Evolutionary conservation across 2,113 vertebrate species (phyloP).

Genomic region (Microtus ochrogaster): DNA sequence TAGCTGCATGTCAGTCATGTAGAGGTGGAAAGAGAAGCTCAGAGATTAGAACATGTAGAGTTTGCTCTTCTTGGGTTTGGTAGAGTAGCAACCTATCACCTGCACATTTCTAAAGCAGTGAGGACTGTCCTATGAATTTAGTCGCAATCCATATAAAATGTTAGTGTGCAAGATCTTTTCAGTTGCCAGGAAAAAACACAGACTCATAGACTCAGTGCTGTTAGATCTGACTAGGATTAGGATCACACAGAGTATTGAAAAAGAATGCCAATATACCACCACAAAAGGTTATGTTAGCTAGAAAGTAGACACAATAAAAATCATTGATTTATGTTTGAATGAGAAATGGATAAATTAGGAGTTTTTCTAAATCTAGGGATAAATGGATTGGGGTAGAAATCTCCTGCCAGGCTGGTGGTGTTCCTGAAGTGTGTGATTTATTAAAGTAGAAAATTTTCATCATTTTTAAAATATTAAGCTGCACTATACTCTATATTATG

Average conservation of each 20-base stretch:
- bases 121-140: not conserved
- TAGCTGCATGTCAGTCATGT: conserved; percentile 77
- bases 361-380: not conserved
- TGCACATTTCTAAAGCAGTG: conserved; percentile 49
- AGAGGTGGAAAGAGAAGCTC: conserved; percentile 1
- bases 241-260: not conserved
- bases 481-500: not conserved
- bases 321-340: not conserved
- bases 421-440: not conserved
- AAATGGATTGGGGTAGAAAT: not conserved
- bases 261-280: not conserved
- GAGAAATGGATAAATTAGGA: not conserved
- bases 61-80: conserved; percentile 71
- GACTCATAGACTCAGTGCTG: not conserved
- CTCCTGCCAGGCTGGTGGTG: not conserved
- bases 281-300: not conserved
- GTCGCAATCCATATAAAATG: not conserved
- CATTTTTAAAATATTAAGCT: conserved; percentile 36
- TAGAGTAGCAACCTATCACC: conserved; percentile 58
- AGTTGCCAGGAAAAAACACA: not conserved
- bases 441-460: not conserved
- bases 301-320: not conserved
- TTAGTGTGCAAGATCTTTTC: not conserved
- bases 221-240: not conserved
- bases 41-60: not conserved